Percentiles rank a stretch among this genome's conserved stretches.
phyloP scores from a whole-genome alignment of 2,113 vertebrate species.

The Variabilichromis moorii region DNA sequence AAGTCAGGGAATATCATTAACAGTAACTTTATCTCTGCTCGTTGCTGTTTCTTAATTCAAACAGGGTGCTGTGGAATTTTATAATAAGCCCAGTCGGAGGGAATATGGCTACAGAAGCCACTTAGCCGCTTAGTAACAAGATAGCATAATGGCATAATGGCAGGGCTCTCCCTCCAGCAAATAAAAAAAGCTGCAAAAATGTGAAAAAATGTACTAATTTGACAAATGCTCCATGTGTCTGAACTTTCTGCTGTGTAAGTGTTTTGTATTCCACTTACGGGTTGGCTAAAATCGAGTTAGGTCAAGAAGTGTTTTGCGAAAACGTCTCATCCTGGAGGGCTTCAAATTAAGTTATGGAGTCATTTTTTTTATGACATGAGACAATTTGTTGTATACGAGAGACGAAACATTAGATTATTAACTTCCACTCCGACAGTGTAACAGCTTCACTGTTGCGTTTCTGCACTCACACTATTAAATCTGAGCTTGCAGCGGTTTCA shows the following conservation, averaged over 20 bases:
- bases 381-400: neutral
- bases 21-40: slow-evolving; percentile 46
- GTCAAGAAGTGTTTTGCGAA: neutral
- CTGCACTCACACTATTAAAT: neutral
- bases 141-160: slow-evolving; percentile 65
- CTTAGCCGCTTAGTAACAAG: slow-evolving; percentile 57
- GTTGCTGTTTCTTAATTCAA: slow-evolving; percentile 25
- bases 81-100: slow-evolving; percentile 7
- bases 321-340: neutral
- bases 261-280: slow-evolving; percentile 22
- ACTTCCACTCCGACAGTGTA: neutral
- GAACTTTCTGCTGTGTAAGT: slow-evolving; percentile 24
- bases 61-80: slow-evolving; percentile 37
- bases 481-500: neutral
- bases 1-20: slow-evolving; percentile 17
- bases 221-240: slow-evolving; percentile 28
- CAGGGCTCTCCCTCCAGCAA: slow-evolving; percentile 14
- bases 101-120: slow-evolving; percentile 36
- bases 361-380: neutral
- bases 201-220: slow-evolving; percentile 5
- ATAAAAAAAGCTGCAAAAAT: slow-evolving; percentile 6
- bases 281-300: neutral
- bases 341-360: neutral
- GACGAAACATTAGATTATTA: neutral
- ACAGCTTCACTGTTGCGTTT: neutral